Evolutionary conservation across 2,797 vertebrate species (phyloP).

Genomic region (Podarcis siculus): DNA sequence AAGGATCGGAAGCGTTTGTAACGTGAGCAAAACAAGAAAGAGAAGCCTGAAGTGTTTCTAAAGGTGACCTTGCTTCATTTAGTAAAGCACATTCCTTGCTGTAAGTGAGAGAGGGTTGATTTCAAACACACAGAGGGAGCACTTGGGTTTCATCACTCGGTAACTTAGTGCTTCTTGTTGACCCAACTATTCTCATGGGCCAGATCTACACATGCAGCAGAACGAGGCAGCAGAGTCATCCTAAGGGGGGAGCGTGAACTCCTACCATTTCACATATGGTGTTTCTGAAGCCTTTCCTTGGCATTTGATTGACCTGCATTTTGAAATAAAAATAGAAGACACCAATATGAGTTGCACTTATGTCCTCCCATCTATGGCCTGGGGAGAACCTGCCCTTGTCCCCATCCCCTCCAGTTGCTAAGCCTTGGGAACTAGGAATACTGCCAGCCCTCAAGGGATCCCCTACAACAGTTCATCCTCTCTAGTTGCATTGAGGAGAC

Average conservation of each 20-base stretch:
- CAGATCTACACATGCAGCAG: not conserved
- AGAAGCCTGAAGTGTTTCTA: conserved; percentile 1
- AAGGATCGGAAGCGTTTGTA: not conserved
- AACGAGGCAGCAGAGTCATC: not conserved
- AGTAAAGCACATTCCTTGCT: not conserved
- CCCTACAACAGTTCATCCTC: not conserved
- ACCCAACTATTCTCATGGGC: too few relatives aligned
- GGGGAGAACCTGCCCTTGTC: not conserved
- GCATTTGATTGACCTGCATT: not conserved
- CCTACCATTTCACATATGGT: not conserved
- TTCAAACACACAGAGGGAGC: not conserved
- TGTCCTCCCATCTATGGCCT: too few relatives aligned
- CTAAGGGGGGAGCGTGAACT: not conserved
- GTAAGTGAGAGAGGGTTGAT: not conserved
- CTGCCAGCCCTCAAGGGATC: not conserved
- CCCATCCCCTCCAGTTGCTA: not conserved
- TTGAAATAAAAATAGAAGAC: not conserved
- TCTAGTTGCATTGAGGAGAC: not conserved
- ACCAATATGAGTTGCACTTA: not conserved
- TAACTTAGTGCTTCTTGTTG: not conserved
- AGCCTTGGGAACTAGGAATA: not conserved
- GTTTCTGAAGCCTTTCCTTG: not conserved
- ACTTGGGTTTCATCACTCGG: not conserved
- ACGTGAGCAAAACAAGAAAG: not conserved
- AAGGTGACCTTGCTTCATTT: conserved; percentile 33